Evolutionary conservation across 2,797 vertebrate species (phyloP).

Genomic region (Lithobates pipiens): DNA sequence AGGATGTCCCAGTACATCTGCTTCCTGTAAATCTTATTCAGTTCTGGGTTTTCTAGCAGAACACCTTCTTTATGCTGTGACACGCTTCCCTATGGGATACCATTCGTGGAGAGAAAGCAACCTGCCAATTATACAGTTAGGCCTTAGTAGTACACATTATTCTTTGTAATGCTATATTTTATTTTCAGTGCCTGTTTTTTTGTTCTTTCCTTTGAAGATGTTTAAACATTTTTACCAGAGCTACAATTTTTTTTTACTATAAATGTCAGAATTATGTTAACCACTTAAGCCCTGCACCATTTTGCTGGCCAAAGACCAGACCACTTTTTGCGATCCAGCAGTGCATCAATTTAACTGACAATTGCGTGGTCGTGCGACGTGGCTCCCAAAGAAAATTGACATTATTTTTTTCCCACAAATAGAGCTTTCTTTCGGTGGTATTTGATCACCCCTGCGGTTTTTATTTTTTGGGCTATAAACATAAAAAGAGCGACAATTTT

Average conservation of each 20-base stretch:
- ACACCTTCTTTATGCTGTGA: slow-evolving; percentile 61
- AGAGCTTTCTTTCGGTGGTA: too few species aligned
- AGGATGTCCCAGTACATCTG: slow-evolving; percentile 59
- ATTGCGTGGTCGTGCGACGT: too few species aligned
- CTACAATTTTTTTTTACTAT: slow-evolving; percentile 1
- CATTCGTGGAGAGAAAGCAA: slow-evolving; percentile 38
- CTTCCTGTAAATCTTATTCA: slow-evolving; percentile 52
- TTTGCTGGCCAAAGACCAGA: too few species aligned
- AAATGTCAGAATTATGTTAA: slow-evolving; percentile 5
- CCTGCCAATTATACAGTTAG: slow-evolving; percentile 51
- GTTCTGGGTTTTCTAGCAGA: slow-evolving; percentile 52
- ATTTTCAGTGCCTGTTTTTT: slow-evolving; percentile 8
- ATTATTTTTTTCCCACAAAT: too few species aligned
- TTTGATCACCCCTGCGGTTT: too few species aligned
- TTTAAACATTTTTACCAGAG: slow-evolving; percentile 43
- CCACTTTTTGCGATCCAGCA: too few species aligned
- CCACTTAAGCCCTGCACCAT: too few species aligned
- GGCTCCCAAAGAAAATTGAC: too few species aligned
- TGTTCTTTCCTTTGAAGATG: slow-evolving; percentile 23
- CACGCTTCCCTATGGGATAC: slow-evolving; percentile 59
- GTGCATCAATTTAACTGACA: too few species aligned
- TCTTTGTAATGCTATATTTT: slow-evolving; percentile 49
- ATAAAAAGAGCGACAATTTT: too few species aligned
- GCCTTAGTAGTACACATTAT: slow-evolving; percentile 32
- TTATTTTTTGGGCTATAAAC: too few species aligned